Conservation (phyloP, 2,113 vertebrate species). For the Ramphastos sulfuratus region DNA sequence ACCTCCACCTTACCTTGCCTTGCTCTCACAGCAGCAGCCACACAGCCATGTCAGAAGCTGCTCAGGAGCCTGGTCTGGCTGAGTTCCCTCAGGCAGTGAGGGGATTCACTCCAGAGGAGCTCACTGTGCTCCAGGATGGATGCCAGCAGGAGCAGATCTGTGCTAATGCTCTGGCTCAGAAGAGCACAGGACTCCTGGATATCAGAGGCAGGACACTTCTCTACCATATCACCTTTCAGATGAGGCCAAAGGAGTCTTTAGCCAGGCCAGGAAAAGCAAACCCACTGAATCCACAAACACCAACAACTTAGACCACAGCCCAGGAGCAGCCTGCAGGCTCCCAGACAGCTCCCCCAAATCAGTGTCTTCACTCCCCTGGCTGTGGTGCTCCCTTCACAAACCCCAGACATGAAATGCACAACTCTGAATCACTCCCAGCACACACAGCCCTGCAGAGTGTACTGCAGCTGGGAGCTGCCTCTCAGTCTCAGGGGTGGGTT, state of each 20-base stretch:
- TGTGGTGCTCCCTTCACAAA: background rate
- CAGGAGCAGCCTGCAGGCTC: background rate
- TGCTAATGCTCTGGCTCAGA: background rate
- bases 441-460: too few species aligned
- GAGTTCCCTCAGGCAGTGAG: background rate
- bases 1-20: background rate
- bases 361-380: background rate
- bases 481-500: background rate
- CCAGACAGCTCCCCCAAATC: background rate
- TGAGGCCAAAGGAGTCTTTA: background rate
- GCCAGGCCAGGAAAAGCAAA: background rate
- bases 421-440: background rate
- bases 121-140: background rate
- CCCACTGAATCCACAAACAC: background rate
- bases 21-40: background rate
- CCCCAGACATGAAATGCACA: background rate
- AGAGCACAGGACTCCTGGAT: background rate
- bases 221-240: background rate
- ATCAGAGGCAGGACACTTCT: background rate
- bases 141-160: background rate
- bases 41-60: background rate
- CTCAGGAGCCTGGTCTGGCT: background rate
- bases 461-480: background rate
- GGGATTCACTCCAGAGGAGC: background rate
- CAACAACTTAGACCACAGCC: background rate